These are phyloP conservation scores for Lithophane socia DNA, from an alignment of 2,888 invertebrate species.

Conservation along the genomic window DNA sequence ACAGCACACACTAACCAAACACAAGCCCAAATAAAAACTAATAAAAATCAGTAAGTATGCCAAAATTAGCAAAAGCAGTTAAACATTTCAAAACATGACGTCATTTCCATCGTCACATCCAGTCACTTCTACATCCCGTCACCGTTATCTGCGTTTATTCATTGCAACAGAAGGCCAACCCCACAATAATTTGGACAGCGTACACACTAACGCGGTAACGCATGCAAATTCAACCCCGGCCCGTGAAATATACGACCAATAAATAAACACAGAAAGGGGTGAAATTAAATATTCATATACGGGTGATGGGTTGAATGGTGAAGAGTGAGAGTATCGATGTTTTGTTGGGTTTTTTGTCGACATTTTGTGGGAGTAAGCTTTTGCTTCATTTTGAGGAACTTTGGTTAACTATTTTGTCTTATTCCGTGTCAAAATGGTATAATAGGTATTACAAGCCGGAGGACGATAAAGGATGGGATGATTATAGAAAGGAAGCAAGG, in stretches of 20 bases:
- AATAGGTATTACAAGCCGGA: background rate
- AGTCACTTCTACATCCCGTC: conserved; percentile 50
- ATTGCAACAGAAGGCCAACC: conserved; percentile 76
- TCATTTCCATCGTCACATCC: conserved; percentile 28
- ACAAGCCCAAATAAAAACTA: background rate
- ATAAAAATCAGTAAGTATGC: background rate
- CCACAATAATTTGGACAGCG: conserved; percentile 80
- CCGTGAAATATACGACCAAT: conserved; percentile 90
- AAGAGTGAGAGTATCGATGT: conserved; percentile 58
- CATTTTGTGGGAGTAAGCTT: background rate
- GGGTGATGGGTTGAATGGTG: conserved; percentile 72
- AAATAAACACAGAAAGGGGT: conserved; percentile 90
- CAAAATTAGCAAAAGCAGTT: background rate
- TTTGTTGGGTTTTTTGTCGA: conserved; percentile 24
- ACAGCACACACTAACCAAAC: background rate
- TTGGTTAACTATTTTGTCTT: background rate
- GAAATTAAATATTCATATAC: conserved; percentile 89
- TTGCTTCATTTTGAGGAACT: background rate
- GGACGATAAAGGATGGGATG: too few relatives aligned
- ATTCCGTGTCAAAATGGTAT: background rate
- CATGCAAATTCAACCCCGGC: conserved; percentile 85
- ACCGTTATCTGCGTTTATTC: conserved; percentile 70
- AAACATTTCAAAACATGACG: conserved; percentile 1
- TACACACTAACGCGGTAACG: conserved; percentile 75
- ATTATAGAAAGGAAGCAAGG: background rate